Base-by-base conservation (phyloP, 2,113 vertebrate genomes). In the Mugil cephalus region DNA sequence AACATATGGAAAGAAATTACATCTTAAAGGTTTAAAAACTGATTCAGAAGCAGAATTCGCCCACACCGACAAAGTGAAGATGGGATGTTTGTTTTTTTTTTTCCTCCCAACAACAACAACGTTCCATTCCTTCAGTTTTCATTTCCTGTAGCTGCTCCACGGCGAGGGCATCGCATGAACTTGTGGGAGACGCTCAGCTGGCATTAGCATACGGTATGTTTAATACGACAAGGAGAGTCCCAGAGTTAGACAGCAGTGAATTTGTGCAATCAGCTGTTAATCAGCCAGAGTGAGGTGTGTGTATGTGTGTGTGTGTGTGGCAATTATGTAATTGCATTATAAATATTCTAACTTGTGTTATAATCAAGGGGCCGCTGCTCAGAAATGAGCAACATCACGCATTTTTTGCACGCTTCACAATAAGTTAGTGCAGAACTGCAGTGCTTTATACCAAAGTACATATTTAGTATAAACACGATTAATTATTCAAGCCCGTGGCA, bases 261-360 rank as follows among this genome's bases (percentile, higher is more conserved):
- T 45, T 13, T 7, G 6, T 56, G 51, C 39, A 80, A 69, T 80
- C 70, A 63, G 38, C 18, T 8, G 10, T 53, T 58, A 60, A 75
- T 75, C 47, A 47, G 50, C 19, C 19, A 18, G 36, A 6, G 21
- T 42, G 6, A 8, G 14, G 8, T 30, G 24, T 30, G n/a, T n/a
- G n/a, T n/a, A n/a, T n/a, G n/a, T n/a, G n/a, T n/a, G n/a, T n/a
- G n/a, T n/a, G n/a, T n/a, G 24, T 34, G n/a, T 19, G 18, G 1
- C 11, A 43, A 8, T 51, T 51, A 18, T 39, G 45, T 17, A 40
- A 15, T 39, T 48, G 40, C 60, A n/a, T 36, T 59, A 1, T 39
- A 15, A 53, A 24, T 66, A 40, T 47, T 38, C 39, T 8, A n/a
- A 35, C n/a, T n/a, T 21, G 36, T 4, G 10, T 7, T 45, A 51